A percentile compares a stretch with the other conserved stretches of the same genome.
These are phyloP conservation scores for Drosophila tanythrix DNA, from an alignment of 2,888 invertebrate genomes.

Conservation along the genomic window DNA sequence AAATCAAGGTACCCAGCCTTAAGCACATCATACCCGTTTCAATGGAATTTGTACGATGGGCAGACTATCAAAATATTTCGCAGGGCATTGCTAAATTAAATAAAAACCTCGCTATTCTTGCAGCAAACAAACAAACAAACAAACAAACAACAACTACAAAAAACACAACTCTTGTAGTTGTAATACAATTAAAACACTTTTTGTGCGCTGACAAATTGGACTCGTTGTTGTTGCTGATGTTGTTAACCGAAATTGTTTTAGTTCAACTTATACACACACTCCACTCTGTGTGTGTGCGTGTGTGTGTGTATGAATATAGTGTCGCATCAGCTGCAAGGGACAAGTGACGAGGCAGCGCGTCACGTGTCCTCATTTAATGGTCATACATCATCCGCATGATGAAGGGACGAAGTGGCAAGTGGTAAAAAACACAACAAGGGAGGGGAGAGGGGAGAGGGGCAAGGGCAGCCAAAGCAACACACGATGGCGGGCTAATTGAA, in stretches of 20 bases:
- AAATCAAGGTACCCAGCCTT: not conserved
- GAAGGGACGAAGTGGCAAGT: constrained; percentile 17
- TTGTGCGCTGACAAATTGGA: constrained; percentile 56
- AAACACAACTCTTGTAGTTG: constrained; percentile 44
- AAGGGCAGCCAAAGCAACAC: not conserved
- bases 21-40: not conserved
- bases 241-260: constrained; percentile 58
- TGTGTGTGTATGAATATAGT: constrained; percentile 20
- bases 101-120: constrained; percentile 36
- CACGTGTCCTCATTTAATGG: constrained; percentile 67
- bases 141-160: not conserved
- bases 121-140: not conserved
- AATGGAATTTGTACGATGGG: not conserved
- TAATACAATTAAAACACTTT: constrained; percentile 67
- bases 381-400: constrained; percentile 56
- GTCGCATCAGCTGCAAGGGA: constrained; percentile 15
- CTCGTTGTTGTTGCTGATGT: constrained; percentile 33
- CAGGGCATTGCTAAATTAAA: constrained; percentile 46
- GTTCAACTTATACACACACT: constrained; percentile 32
- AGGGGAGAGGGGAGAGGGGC: not conserved
- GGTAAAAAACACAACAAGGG: not conserved
- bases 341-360: constrained; percentile 18
- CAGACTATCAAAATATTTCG: constrained; percentile 30
- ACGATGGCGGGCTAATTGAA: constrained; percentile 67
- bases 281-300: not conserved